Base-by-base conservation (phyloP, 1,140 invertebrate genomes). In the Notospermus geniculatus region DNA sequence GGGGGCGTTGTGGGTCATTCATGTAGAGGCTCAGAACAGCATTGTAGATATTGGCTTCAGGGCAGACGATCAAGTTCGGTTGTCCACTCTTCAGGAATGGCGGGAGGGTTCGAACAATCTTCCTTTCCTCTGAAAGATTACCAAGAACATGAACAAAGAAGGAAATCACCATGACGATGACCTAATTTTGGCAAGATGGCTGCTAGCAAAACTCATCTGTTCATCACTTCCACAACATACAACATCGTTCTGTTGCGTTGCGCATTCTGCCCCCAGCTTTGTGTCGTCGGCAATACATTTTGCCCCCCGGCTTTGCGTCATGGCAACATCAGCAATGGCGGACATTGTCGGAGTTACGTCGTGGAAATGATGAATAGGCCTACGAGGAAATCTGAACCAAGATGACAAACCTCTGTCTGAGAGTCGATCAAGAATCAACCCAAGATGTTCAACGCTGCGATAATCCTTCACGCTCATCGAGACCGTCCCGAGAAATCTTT, bases 371-470 rank as follows among this genome's bases (percentile, higher is more conserved):
- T 46, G 9, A 25, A 25, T n/a, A n/a, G n/a, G n/a, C n/a, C n/a
- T n/a, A n/a, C n/a, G n/a, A n/a, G n/a, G n/a, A n/a, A n/a, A n/a
- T n/a, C n/a, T n/a, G n/a, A n/a, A n/a, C n/a, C n/a, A n/a, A n/a
- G 25, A 39, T 11, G 19, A 53, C 62, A 29, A 59, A 72, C 69
- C 65, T 65, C 57, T 54, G 23, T 60, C 23, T 22, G 71, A 64
- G 1, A 78, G 67, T 46, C 64, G 55, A 9, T 59, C 64, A 7
- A 79, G 58, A 7, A 75, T 68, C 1, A 73, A 54, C 2, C 72
- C 73, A 39, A 78, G 69, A 66, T 77, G 74, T 62, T 79, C 68
- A 11, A 78, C 57, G 68, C 74, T 76, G 2, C 77, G 66, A 65
- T 73, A 75, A 50, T 79, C 73, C 4, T 65, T 52, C 27, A 75